These are phyloP conservation scores for Notarius lentiginosus DNA, from an alignment of 2,113 vertebrate genomes.

Conservation along the genomic window DNA sequence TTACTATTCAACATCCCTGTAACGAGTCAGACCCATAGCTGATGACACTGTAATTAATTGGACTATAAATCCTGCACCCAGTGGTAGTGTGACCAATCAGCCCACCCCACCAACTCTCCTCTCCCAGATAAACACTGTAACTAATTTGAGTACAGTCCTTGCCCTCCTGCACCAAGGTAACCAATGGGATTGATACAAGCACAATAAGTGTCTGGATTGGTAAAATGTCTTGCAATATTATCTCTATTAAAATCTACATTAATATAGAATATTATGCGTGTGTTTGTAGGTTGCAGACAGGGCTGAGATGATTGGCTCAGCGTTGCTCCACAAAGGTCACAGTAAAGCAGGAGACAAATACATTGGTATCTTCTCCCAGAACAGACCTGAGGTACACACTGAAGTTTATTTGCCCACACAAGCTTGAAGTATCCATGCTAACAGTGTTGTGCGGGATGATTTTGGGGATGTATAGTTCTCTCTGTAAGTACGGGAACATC, in stretches of 20 bases:
- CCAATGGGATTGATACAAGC: background rate
- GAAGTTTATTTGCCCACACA: background rate
- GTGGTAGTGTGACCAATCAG: background rate
- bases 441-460: background rate
- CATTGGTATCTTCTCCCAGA: conserved; percentile 91
- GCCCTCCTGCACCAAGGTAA: background rate
- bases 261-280: background rate
- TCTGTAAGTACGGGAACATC: background rate
- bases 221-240: background rate
- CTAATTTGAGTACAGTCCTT: background rate
- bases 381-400: conserved; percentile 87
- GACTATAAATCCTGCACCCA: background rate
- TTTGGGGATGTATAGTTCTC: background rate
- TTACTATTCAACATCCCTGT: background rate
- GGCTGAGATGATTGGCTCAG: conserved; percentile 84
- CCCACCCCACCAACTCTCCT: background rate
- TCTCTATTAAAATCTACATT: background rate
- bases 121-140: background rate
- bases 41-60: background rate
- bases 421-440: background rate
- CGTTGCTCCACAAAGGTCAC: conserved; percentile 84
- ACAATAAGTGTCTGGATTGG: background rate
- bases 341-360: conserved; percentile 75
- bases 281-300: conserved; percentile 76
- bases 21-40: background rate